These are phyloP conservation scores for Drosophila equinoxialis DNA, from an alignment of 1,140 invertebrate species.

Conservation along the genomic window DNA sequence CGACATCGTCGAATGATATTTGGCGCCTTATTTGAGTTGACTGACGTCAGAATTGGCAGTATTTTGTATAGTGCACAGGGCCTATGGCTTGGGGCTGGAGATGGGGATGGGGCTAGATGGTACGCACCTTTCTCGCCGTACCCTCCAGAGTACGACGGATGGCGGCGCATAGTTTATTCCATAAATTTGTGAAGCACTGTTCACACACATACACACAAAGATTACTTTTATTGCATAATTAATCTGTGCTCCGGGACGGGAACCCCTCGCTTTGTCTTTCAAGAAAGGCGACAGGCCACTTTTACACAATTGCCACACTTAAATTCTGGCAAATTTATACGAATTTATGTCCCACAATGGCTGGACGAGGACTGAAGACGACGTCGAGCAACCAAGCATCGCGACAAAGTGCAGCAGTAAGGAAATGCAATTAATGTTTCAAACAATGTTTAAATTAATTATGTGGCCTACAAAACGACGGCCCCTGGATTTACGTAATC, in stretches of 20 bases:
- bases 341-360: slow-evolving; percentile 31
- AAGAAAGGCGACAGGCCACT: slow-evolving; percentile 18
- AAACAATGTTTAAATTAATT: slow-evolving; percentile 55
- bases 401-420: not conserved
- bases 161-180: slow-evolving; percentile 59
- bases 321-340: slow-evolving; percentile 50
- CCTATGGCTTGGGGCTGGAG: slow-evolving; percentile 9
- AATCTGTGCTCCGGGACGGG: slow-evolving; percentile 27
- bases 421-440: slow-evolving; percentile 47
- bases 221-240: slow-evolving; percentile 74
- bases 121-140: slow-evolving; percentile 32
- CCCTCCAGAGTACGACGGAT: too few relatives aligned
- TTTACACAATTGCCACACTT: slow-evolving; percentile 45
- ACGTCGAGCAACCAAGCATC: not conserved
- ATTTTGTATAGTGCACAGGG: slow-evolving; percentile 23
- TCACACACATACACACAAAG: slow-evolving; percentile 31
- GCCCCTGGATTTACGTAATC: slow-evolving; percentile 30
- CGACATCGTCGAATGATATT: slow-evolving; percentile 35
- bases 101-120: slow-evolving; percentile 40
- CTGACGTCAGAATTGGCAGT: slow-evolving; percentile 37
- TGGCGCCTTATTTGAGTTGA: slow-evolving; percentile 61
- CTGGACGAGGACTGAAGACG: slow-evolving; percentile 3
- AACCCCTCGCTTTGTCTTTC: slow-evolving; percentile 1
- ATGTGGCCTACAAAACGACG: slow-evolving; percentile 26
- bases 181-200: slow-evolving; percentile 52